These are phyloP conservation scores for Sitta carolinensis DNA, from an alignment of 2,797 vertebrate genomes.

Conservation along the genomic window DNA sequence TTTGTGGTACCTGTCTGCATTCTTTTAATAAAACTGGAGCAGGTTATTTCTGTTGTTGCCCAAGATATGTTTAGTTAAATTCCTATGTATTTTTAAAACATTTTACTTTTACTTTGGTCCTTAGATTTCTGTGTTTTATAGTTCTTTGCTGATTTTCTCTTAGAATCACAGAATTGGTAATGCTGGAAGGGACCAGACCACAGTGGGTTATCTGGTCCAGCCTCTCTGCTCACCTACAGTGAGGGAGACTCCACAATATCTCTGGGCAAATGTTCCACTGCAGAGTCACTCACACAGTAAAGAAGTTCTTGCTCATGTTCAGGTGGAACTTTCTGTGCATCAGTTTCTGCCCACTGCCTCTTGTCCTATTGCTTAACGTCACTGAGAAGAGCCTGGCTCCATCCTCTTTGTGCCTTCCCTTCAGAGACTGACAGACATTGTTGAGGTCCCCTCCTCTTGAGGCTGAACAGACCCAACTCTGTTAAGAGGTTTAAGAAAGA, in stretches of 20 bases:
- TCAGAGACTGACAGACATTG: background rate
- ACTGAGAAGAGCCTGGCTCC: background rate
- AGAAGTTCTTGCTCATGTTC: background rate
- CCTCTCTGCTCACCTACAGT: background rate
- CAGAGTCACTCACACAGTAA: accelerated
- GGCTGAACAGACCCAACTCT: background rate
- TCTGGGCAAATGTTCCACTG: background rate
- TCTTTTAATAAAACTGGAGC: background rate
- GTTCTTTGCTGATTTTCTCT: background rate
- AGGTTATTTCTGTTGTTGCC: background rate
- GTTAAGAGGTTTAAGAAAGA: background rate
- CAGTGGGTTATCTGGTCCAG: background rate
- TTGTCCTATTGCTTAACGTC: background rate
- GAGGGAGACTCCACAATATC: background rate
- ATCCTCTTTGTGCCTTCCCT: background rate
- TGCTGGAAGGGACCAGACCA: background rate
- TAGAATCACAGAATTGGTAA: background rate
- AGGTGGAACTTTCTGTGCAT: background rate
- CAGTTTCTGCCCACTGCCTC: background rate
- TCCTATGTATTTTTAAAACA: background rate
- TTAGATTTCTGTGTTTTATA: background rate
- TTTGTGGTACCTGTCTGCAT: background rate
- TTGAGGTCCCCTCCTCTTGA: background rate
- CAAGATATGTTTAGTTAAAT: background rate
- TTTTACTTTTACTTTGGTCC: background rate